Evolutionary conservation across 2,797 vertebrate species (phyloP).

Genomic region (Xenentodon cancila): DNA sequence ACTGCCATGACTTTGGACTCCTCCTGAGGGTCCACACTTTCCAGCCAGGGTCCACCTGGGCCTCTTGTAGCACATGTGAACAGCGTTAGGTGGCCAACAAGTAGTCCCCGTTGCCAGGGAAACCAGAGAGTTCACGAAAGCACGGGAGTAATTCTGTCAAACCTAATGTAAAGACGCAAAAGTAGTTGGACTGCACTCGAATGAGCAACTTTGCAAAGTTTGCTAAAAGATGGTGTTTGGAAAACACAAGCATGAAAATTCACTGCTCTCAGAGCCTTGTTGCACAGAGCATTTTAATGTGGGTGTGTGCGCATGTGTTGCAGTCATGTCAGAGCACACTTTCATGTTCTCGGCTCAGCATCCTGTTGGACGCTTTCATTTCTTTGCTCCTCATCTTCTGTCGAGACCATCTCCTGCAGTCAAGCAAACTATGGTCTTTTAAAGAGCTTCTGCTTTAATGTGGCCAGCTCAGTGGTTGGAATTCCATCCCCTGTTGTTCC

Average conservation of each 20-base stretch:
- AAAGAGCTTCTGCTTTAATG: conserved; percentile 26
- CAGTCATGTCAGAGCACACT: not conserved
- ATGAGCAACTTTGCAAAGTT: conserved; percentile 17
- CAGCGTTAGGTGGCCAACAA: conserved; percentile 38
- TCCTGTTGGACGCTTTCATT: conserved; percentile 1
- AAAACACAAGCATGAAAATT: conserved; percentile 30
- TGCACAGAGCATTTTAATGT: conserved; percentile 20
- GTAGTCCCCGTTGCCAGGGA: conserved; percentile 43
- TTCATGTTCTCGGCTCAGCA: not conserved
- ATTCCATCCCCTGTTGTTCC: conserved; percentile 24
- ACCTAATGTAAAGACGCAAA: conserved; percentile 15
- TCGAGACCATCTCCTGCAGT: conserved; percentile 2
- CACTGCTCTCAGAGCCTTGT: not conserved
- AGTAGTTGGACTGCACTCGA: conserved; percentile 29
- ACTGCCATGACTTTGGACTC: conserved; percentile 47
- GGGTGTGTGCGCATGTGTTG: conserved; percentile 2
- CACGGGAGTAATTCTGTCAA: conserved; percentile 37
- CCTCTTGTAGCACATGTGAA: conserved; percentile 65
- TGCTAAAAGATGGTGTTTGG: conserved; percentile 4
- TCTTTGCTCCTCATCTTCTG: conserved; percentile 8
- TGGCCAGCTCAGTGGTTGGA: conserved; percentile 19
- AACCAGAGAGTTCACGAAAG: conserved; percentile 47
- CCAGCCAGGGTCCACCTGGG: conserved; percentile 53
- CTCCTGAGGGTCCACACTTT: conserved; percentile 40
- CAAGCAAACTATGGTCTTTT: conserved; percentile 12